These are phyloP conservation scores for Eciton burchellii DNA, from an alignment of 1,140 invertebrate genomes.

Conservation along the genomic window DNA sequence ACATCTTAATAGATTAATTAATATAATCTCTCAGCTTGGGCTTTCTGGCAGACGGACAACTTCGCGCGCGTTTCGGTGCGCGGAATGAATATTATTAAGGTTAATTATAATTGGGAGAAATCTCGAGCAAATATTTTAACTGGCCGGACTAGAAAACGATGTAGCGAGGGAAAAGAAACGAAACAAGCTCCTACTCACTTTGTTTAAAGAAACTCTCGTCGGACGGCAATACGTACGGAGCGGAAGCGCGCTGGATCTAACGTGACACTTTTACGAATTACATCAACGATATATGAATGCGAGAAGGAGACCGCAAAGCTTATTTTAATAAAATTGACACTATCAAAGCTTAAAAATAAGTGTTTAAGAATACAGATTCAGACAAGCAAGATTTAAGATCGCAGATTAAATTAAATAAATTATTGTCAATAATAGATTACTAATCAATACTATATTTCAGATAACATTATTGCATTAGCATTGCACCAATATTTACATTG, in stretches of 20 bases:
- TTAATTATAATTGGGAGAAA: slow-evolving; percentile 77
- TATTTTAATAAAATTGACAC: not conserved
- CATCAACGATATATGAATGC: not conserved
- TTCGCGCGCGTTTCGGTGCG: slow-evolving; percentile 57
- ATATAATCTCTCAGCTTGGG: slow-evolving; percentile 70
- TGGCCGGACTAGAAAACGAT: slow-evolving; percentile 32
- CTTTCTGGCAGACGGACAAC: slow-evolving; percentile 64
- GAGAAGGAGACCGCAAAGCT: slow-evolving; percentile 7
- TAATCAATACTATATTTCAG: no score
- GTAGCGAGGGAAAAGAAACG: slow-evolving; percentile 10
- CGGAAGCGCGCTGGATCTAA: slow-evolving; percentile 9
- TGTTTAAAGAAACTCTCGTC: slow-evolving; percentile 63
- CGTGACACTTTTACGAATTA: slow-evolving; percentile 30
- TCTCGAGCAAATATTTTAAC: slow-evolving; percentile 76
- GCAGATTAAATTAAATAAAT: not conserved
- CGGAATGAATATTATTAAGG: slow-evolving; percentile 76
- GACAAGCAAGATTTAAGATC: not conserved
- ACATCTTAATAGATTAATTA: slow-evolving; percentile 79
- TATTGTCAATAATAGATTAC: no score
- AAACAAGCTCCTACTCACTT: slow-evolving; percentile 62
- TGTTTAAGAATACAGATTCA: not conserved
- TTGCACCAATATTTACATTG: not conserved
- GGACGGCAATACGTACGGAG: slow-evolving; percentile 33
- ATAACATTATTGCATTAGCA: no score
- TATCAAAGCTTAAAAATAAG: not conserved